A percentile compares a stretch with the other conserved stretches of the same genome.
These are phyloP conservation scores for Drosophila tristis DNA, from an alignment of 1,140 invertebrate genomes.

Conservation along the genomic window DNA sequence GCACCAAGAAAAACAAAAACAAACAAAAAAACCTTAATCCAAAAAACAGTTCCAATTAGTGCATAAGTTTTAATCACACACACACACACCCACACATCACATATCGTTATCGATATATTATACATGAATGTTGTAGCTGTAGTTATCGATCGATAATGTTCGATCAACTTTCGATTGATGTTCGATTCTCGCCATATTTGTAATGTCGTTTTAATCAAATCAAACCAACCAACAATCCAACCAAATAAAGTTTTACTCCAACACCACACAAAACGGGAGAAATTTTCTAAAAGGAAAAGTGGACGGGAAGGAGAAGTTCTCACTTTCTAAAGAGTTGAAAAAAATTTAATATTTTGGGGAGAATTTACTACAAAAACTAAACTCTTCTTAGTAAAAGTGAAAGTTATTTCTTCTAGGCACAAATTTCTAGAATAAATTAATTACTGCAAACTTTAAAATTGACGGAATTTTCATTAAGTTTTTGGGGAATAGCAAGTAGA, in stretches of 20 bases:
- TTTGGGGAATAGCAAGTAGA: no score
- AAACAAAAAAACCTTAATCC: slow-evolving; percentile 18
- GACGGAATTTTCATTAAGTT: no score
- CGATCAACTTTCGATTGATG: slow-evolving; percentile 47
- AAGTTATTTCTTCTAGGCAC: no score
- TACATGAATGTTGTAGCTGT: slow-evolving; percentile 45
- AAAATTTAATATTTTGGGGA: no score
- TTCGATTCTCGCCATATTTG: slow-evolving; percentile 68
- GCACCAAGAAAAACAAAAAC: slow-evolving; percentile 18
- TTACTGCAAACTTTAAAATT: no score
- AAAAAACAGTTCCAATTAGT: slow-evolving; percentile 53
- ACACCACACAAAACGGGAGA: slow-evolving; percentile 43
- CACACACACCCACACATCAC: slow-evolving; percentile 15
- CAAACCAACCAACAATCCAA: slow-evolving; percentile 52
- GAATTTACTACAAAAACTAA: no score
- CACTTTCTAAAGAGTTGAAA: no score
- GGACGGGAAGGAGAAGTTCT: no score
- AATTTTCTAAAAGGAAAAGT: neutral
- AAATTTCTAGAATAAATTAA: no score
- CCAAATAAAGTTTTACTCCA: slow-evolving; percentile 73
- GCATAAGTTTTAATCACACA: slow-evolving; percentile 54
- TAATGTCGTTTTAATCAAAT: slow-evolving; percentile 49
- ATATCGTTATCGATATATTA: slow-evolving; percentile 33
- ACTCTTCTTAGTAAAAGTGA: no score
- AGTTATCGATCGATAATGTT: slow-evolving; percentile 44